Evolutionary conservation across 2,888 invertebrate species (phyloP).

Genomic region (Eupsilia transversa): DNA sequence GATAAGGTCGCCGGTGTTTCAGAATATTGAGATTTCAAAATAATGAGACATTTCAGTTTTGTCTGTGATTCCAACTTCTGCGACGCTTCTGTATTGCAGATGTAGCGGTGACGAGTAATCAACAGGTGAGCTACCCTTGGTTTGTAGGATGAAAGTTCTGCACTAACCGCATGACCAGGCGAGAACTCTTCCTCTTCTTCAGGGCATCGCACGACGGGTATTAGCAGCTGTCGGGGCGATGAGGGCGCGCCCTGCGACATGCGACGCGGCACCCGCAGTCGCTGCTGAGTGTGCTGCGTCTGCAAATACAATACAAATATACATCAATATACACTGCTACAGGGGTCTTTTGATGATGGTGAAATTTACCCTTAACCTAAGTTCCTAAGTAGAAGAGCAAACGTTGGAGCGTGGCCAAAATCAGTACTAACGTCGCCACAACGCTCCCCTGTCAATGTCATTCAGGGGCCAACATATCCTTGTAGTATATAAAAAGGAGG

Average conservation of each 20-base stretch:
- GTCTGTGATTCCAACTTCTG: background rate
- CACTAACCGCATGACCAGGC: conserved; percentile 71
- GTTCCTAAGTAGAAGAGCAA: too few relatives aligned
- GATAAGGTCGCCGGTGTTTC: background rate
- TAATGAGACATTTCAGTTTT: background rate
- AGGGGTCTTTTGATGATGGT: background rate
- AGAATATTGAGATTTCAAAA: background rate
- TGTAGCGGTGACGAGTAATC: background rate
- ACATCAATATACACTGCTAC: too few relatives aligned
- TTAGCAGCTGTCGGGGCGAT: conserved; percentile 69
- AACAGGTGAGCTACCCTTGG: background rate
- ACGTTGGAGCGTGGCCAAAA: too few relatives aligned
- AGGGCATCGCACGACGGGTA: conserved; percentile 59
- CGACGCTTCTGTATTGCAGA: background rate
- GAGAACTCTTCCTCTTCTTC: conserved; percentile 80
- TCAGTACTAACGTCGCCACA: background rate
- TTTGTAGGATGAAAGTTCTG: background rate
- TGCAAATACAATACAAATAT: background rate
- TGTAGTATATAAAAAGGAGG: too few relatives aligned
- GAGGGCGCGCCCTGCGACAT: conserved; percentile 71
- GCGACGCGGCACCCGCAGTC: conserved; percentile 69
- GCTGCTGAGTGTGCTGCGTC: conserved; percentile 49
- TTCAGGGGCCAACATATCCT: too few relatives aligned
- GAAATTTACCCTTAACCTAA: too few relatives aligned
- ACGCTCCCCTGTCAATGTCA: too few relatives aligned